Conservation (phyloP, 2,888 invertebrate species). For the Therioaphis trifolii region DNA sequence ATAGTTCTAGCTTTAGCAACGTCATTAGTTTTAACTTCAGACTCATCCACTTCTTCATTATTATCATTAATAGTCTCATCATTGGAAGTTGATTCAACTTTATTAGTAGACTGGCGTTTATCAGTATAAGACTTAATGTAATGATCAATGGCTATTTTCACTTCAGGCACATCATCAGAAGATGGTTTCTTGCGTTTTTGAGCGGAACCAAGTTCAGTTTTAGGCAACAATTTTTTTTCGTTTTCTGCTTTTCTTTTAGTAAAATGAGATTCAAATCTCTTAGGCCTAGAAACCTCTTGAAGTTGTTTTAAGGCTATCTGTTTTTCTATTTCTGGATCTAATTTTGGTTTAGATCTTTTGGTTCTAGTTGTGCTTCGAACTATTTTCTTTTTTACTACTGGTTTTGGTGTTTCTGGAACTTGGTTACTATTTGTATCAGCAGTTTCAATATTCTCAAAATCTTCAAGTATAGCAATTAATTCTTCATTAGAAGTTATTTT, state of each 20-base stretch:
- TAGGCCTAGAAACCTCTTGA: slow-evolving; percentile 68
- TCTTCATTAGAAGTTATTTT: slow-evolving; percentile 57
- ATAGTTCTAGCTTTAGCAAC: slow-evolving; percentile 71
- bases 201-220: slow-evolving; percentile 66
- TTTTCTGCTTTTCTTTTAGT: slow-evolving; percentile 65
- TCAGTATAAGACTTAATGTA: slow-evolving; percentile 62
- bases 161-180: slow-evolving; percentile 65
- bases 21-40: slow-evolving; percentile 68
- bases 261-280: slow-evolving; percentile 55
- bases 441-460: slow-evolving; percentile 54
- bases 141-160: slow-evolving; percentile 63
- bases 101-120: slow-evolving; percentile 56
- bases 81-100: slow-evolving; percentile 36
- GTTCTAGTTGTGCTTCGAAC: slow-evolving; percentile 41
- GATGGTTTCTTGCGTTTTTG: slow-evolving; percentile 39
- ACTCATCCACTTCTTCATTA: background rate
- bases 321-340: slow-evolving; percentile 70
- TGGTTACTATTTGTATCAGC: slow-evolving; percentile 41
- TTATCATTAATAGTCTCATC: slow-evolving; percentile 42
- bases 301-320: slow-evolving; percentile 74
- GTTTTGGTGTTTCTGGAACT: slow-evolving; percentile 16
- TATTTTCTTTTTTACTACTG: slow-evolving; percentile 34
- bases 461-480: slow-evolving; percentile 59
- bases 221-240: slow-evolving; percentile 66
- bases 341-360: slow-evolving; percentile 66